Base-by-base conservation (phyloP, 2,888 invertebrate species). In the Seira ritae region DNA sequence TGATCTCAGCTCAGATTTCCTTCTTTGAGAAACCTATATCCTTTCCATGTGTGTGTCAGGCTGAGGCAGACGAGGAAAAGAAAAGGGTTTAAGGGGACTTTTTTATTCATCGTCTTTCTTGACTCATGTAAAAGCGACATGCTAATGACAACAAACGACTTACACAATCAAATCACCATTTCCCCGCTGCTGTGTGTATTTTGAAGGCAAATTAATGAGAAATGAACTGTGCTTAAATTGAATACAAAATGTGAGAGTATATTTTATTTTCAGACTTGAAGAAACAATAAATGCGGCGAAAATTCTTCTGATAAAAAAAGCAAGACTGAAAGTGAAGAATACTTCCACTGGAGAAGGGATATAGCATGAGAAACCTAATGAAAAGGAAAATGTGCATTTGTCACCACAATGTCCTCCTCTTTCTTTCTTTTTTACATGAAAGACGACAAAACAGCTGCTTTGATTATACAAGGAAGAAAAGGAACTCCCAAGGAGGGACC, bases 381-480 rank as follows among this genome's bases (percentile, higher is more conserved):
- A 55, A 71, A 71, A 55, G 71, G 60, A 71, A 71, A 71, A 71
- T 55, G 71, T 71, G 71, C 24, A 60, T 71, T 71, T 71, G 71
- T 71, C 71, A 60, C 71, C 24, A 71, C 55, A 46, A 55, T 55
- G 24, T 55, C 55, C 55, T 24, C 55, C 17, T 46, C 50, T 1
- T 50, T 46, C n/a, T 67, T 24, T 31, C n/a, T 31, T 8, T 31
- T 31, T 31, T 31, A 8, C 12, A 50, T 50, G 50, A 50, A n/a
- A 50, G 50, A 50, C 50, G 50, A 31, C 8, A 31, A 31, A 31
- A 8, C 50, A 50, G 50, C 50, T 50, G 50, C 50, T 50, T 50
- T n/a, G 17, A 50, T 50, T 50, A 50, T 50, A 50, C 15, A n/a
- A 50, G 50, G 50, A 31, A 31, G 31, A 31, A 31, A 31, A 31